phyloP scores from a whole-genome alignment of 1,140 invertebrate genomes.

The Achatina immaculata region DNA sequence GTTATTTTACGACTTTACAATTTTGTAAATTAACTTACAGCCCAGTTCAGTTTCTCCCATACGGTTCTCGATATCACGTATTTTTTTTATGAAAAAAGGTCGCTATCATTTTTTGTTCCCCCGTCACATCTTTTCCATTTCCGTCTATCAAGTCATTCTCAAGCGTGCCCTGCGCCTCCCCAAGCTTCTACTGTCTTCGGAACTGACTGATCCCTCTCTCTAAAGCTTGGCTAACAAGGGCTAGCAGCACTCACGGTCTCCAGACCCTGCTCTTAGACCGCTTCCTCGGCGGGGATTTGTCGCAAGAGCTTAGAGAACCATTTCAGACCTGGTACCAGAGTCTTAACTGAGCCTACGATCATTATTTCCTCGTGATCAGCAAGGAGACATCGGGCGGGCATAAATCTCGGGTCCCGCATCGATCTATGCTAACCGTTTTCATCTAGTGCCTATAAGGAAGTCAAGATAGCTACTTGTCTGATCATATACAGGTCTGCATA shows the following conservation, averaged over 20 bases:
- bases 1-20: no score
- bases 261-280: background rate
- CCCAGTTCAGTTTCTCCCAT: no score
- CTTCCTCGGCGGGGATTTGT: slow-evolving; percentile 11
- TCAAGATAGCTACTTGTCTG: no score
- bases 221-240: background rate
- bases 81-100: no score
- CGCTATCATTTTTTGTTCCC: no score
- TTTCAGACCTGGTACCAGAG: background rate
- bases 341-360: slow-evolving; percentile 8
- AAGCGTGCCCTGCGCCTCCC: no score
- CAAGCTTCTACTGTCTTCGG: background rate
- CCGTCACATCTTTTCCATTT: no score
- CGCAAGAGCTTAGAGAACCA: slow-evolving; percentile 14
- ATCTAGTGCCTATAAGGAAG: background rate
- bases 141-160: no score
- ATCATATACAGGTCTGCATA: no score
- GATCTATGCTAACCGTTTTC: background rate
- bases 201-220: background rate
- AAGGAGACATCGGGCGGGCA: background rate
- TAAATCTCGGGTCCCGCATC: slow-evolving; percentile 1
- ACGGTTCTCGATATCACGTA: no score
- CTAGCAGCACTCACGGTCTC: background rate
- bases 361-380: slow-evolving; percentile 12
- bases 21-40: no score